Conservation (phyloP, 92 coral and sea anemone species). For the Galaxea fascicularis region DNA sequence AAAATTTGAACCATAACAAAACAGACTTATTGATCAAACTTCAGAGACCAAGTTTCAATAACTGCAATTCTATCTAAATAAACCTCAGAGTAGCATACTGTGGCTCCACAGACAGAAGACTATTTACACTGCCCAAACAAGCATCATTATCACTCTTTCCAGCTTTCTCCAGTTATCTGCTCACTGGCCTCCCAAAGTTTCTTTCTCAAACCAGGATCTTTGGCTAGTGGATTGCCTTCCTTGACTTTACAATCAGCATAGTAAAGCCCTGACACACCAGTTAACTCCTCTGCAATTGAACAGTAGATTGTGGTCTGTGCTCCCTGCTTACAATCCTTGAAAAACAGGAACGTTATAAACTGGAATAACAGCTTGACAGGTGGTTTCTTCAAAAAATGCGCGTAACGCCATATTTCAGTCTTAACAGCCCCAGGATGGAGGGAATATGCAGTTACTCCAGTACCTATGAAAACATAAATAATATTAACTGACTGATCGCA, state of each 20-base stretch:
- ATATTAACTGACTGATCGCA: neutral
- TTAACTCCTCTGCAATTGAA: slow-evolving; percentile 77
- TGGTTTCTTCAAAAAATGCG: slow-evolving; percentile 8
- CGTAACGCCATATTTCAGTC: slow-evolving; percentile 53
- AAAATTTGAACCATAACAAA: too few relatives aligned
- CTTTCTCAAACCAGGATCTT: slow-evolving; percentile 72
- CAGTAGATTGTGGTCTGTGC: slow-evolving; percentile 86
- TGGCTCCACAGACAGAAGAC: too few relatives aligned
- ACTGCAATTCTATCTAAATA: too few relatives aligned
- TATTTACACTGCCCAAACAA: too few relatives aligned
- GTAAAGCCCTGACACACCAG: slow-evolving; percentile 73
- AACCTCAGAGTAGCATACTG: too few relatives aligned
- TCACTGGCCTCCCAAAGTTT: slow-evolving; percentile 83
- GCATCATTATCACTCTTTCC: slow-evolving; percentile 7
- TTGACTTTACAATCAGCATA: slow-evolving; percentile 67
- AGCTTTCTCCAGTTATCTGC: slow-evolving; percentile 56
- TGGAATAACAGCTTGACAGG: slow-evolving; percentile 1
- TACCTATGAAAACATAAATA: slow-evolving; percentile 33
- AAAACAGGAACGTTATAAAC: slow-evolving; percentile 27
- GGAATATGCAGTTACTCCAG: slow-evolving; percentile 77
- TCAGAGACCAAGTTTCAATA: too few relatives aligned
- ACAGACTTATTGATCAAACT: too few relatives aligned
- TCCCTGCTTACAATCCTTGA: slow-evolving; percentile 73
- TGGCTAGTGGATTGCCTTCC: slow-evolving; percentile 54
- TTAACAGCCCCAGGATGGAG: slow-evolving; percentile 80